Evolutionary conservation across 2,113 vertebrate species (phyloP).

Genomic region (Calypte anna): DNA sequence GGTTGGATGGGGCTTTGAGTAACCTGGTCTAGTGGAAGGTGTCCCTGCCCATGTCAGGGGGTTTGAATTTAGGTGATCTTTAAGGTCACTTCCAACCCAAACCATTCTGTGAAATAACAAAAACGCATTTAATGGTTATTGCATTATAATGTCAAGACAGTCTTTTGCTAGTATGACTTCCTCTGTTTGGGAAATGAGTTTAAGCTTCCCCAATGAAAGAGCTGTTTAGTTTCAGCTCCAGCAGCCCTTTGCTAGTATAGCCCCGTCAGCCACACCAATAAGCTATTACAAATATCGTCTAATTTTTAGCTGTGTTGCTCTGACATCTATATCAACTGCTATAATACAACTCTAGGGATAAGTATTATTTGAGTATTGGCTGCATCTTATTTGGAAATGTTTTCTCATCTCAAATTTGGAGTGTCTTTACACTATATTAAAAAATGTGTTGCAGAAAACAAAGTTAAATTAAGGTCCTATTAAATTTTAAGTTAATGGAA

Average conservation of each 20-base stretch:
- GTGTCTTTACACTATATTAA: not conserved
- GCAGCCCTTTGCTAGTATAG: not conserved
- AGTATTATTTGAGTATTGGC: not conserved
- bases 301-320: not conserved
- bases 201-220: not conserved
- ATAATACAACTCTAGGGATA: not conserved
- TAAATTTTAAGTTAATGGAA: conserved; percentile 22
- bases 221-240: not conserved
- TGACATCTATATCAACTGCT: not conserved
- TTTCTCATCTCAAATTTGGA: not conserved
- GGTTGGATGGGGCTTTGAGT: too few species aligned
- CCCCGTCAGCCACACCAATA: not conserved
- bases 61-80: too few species aligned
- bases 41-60: too few species aligned
- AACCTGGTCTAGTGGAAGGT: too few species aligned
- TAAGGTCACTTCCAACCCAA: too few species aligned
- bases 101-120: not conserved
- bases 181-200: not conserved
- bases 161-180: not conserved
- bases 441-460: not conserved
- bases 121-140: not conserved
- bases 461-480: not conserved
- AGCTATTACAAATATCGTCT: not conserved
- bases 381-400: not conserved
- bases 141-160: not conserved